Evolutionary conservation across 1,140 invertebrate species (phyloP).

Genomic region (Eupeodes corollae): DNA sequence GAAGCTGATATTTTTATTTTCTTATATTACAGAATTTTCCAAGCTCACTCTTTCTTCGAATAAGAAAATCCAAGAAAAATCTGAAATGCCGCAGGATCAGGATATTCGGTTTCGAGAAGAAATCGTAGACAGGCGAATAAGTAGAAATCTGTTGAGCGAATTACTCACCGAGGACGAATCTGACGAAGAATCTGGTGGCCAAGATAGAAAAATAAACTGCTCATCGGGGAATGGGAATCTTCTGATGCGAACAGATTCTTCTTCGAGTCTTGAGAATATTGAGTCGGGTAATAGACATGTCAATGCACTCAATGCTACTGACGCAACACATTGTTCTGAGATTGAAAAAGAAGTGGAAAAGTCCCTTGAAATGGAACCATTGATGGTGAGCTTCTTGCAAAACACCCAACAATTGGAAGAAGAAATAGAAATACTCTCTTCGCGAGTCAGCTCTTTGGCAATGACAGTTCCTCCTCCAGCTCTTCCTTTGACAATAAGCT

Average conservation of each 20-base stretch:
- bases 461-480: no score
- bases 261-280: constrained; percentile 2
- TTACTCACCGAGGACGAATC: neutral
- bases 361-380: constrained; percentile 17
- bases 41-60: constrained; percentile 30
- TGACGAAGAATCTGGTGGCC: neutral
- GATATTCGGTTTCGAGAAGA: neutral
- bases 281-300: constrained; percentile 14
- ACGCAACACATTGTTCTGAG: neutral
- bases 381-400: constrained; percentile 16
- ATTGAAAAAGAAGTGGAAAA: neutral
- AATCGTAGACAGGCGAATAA: constrained; percentile 2
- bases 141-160: constrained; percentile 11
- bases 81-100: neutral
- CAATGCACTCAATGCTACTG: no score
- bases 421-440: no score
- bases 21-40: constrained; percentile 14
- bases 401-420: no score
- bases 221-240: constrained; percentile 7
- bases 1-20: neutral
- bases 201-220: no score
- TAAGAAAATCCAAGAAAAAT: constrained; percentile 15
- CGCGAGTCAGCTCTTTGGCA: no score
- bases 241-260: constrained; percentile 9
- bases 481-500: neutral